Evolutionary conservation across 2,113 vertebrate genomes (phyloP).

Genomic region (Podocnemis expansa): DNA sequence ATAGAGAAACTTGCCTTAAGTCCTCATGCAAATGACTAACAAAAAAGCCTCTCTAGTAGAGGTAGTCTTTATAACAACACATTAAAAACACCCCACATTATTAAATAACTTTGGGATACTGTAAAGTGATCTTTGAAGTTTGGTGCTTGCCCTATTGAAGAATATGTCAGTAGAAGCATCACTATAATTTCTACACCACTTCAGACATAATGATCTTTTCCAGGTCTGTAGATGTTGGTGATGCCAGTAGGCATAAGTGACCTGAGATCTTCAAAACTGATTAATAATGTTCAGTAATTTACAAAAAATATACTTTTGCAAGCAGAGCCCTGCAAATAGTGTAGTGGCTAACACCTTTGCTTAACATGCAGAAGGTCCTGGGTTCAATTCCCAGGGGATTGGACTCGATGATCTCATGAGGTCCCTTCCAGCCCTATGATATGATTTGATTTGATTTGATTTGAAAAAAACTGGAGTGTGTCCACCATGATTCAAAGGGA

Average conservation of each 20-base stretch:
- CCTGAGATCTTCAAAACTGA: neutral
- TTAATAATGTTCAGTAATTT: conserved; percentile 7
- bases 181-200: conserved; percentile 3
- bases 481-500: neutral
- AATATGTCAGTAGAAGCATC: neutral
- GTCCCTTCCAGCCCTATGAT: too few relatives aligned
- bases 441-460: too few relatives aligned
- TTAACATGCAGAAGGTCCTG: too few relatives aligned
- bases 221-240: neutral
- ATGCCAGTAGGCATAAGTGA: conserved; percentile 4
- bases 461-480: neutral
- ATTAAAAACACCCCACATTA: neutral
- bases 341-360: too few relatives aligned
- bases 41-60: neutral
- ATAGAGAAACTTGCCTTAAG: neutral
- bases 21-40: rapidly evolving
- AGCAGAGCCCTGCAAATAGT: too few relatives aligned
- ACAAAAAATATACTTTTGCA: neutral
- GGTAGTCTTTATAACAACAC: neutral
- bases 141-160: neutral
- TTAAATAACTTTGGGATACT: neutral
- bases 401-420: too few relatives aligned
- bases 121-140: neutral
- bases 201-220: neutral
- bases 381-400: too few relatives aligned